phyloP scores from a whole-genome alignment of 35 echinoderm and acorn worm species.

The Ophioderma brevispina region DNA sequence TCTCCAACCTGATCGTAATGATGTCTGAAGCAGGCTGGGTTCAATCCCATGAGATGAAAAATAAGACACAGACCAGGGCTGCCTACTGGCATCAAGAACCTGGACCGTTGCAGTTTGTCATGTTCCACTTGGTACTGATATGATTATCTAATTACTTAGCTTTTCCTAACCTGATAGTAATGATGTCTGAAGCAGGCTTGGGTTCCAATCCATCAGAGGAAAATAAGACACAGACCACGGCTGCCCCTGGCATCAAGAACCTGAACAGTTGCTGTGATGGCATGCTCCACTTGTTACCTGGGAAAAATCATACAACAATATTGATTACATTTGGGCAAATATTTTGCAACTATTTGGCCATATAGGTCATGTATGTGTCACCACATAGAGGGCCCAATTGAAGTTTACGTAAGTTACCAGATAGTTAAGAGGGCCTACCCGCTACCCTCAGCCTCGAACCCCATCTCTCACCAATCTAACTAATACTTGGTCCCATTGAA shows the following conservation, averaged over 20 bases:
- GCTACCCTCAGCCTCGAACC: too few species aligned
- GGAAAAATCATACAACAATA: not conserved
- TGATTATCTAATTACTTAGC: too few species aligned
- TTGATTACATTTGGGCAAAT: too few species aligned
- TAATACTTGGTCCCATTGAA: too few species aligned
- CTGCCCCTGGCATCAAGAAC: slow-evolving; percentile 84
- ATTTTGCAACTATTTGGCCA: too few species aligned
- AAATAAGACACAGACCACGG: slow-evolving; percentile 82
- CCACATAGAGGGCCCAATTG: too few species aligned
- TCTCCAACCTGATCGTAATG: slow-evolving; percentile 85
- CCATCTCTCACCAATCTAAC: too few species aligned
- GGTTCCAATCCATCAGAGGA: slow-evolving; percentile 81
- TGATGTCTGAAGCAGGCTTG: slow-evolving; percentile 71
- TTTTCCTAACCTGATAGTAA: slow-evolving; percentile 88
- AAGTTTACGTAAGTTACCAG: too few species aligned
- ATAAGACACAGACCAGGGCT: slow-evolving; percentile 78
- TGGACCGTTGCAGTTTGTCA: slow-evolving; percentile 81
- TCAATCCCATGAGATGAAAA: slow-evolving; percentile 86
- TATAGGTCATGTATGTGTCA: too few species aligned
- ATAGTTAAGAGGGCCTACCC: too few species aligned
- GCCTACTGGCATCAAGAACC: slow-evolving; percentile 77
- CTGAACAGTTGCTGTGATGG: slow-evolving; percentile 74
- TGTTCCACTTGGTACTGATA: slow-evolving; percentile 92
- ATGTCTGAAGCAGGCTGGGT: slow-evolving; percentile 75
- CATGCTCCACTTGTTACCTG: slow-evolving; percentile 93